phyloP scores from a whole-genome alignment of 2,797 vertebrate species.

The Acrocephalus scirpaceus region DNA sequence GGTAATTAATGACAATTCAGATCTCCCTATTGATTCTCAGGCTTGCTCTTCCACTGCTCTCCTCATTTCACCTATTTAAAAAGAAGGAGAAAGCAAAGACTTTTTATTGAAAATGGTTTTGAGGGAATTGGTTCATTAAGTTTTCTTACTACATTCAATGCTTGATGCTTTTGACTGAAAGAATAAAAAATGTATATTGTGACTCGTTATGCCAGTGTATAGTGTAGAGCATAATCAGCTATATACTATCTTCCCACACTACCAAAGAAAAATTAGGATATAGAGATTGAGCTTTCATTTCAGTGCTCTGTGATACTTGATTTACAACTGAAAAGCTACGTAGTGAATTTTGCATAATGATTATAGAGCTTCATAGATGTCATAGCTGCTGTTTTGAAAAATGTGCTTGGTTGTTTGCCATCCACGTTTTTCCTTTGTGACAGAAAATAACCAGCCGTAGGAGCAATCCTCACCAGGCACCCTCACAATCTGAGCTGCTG shows the following conservation, averaged over 20 bases:
- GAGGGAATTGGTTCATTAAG: background rate
- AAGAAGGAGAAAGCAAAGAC: background rate
- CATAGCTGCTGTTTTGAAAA: background rate
- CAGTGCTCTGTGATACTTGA: background rate
- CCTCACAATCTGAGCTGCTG: background rate
- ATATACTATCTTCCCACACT: background rate
- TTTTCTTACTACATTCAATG: background rate
- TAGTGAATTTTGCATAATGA: background rate
- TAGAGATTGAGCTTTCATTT: background rate
- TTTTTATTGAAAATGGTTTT: background rate
- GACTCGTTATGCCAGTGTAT: background rate
- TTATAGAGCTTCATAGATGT: background rate
- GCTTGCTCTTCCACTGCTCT: background rate
- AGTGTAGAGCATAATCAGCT: background rate
- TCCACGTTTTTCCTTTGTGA: background rate
- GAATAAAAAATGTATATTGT: background rate
- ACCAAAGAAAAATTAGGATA: background rate
- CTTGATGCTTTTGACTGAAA: background rate
- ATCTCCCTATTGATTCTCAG: background rate
- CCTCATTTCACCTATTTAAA: background rate
- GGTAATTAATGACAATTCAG: background rate
- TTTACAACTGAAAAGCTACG: background rate
- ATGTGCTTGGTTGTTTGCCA: background rate
- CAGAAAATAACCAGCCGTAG: background rate
- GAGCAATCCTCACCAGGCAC: background rate